Base-by-base conservation (phyloP, 2,888 invertebrate genomes). In the Rhingia rostrata region DNA sequence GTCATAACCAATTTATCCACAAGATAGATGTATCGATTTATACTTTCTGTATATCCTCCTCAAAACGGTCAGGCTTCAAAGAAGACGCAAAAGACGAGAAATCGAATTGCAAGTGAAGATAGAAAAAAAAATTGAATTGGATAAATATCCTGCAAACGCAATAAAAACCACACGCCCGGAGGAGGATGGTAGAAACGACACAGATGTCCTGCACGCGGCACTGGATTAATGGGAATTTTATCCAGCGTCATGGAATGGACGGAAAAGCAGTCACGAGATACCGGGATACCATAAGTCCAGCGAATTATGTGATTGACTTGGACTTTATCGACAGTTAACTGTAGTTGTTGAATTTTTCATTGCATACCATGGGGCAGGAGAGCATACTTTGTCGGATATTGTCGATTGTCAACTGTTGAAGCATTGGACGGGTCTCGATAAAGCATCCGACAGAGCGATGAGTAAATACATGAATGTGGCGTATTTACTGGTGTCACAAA, bases 301-400 rank as follows among this genome's bases (percentile, higher is more conserved):
- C 45, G 43, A 47, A 45, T 56, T 54, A 67, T 67, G 32, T 58
- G 56, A 69, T 69, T 58, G 49, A 58, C 49, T 70, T 39, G 49
- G 32, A 47, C 47, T 58, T 69, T 69, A 69, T 69, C 49, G 69
- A 49, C 45, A 54, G 32, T 60, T 58, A 22, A 39, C 43, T n/a
- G 33, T n/a, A 14, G 33, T 54, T 33, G 54, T 54, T 67, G n/a
- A 22, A 49, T 32, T 45, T 45, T 30, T 49, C 10, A 22, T 5
- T 30, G 10, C 49, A 41, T 33, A 54, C 30, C 12, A n/a, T 3
- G 33, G n/a, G 53, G 53, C 33, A n/a, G n/a, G 51, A 32, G n/a
- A 9, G 49, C 30, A 30, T 9, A 30, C 33, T 53, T 33, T 33
- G 7, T 53, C 53, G 33, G 4, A 14, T 14, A 14, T 12, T 22